Evolutionary conservation across 1,140 invertebrate species (phyloP), one percentile per base, ranked within the genome.

Genomic region (Pantala flavescens): DNA sequence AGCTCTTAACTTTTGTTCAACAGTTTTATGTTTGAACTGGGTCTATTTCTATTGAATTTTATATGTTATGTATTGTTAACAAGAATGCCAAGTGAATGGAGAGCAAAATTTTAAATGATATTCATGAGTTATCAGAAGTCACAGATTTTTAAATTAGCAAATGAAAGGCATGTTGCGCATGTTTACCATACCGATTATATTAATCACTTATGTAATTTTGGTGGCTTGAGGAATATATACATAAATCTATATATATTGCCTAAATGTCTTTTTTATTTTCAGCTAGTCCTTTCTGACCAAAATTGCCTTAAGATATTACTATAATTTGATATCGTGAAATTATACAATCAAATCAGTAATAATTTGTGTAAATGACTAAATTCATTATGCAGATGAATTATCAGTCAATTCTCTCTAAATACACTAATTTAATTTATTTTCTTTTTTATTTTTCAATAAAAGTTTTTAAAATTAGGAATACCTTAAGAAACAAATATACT

Each of bases 81-180:
- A 63, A 21, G 49, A 14, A 19, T 21, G 49, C 49, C 49, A 63
- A 63, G 49, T 63, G 49, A 19, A 63, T 63, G 49, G n/a, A 63
- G 49, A 63, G 49, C 49, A 63, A 63, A 63, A 63, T 63, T 63
- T 63, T 63, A 63, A 63, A 63, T 63, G 49, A 63, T 63, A 63
- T 63, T 63, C 49, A 63, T 63, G 49, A 63, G 49, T 63, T 63
- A 63, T 63, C 49, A 63, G 49, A 63, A 63, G 49, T 63, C 49
- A 63, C 49, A 63, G 49, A 63, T 63, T 63, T 63, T 63, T 63
- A 63, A 63, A 63, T 63, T 63, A 63, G 49, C 49, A 63, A 19
- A 63, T 63, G 49, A 63, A 63, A 63, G 49, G 49, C 49, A 63
- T 63, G 49, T 63, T 63, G 49, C 49, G 49, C 49, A 63, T 63